Base-by-base conservation (phyloP, 2,113 vertebrate genomes). In the Plectropomus leopardus region DNA sequence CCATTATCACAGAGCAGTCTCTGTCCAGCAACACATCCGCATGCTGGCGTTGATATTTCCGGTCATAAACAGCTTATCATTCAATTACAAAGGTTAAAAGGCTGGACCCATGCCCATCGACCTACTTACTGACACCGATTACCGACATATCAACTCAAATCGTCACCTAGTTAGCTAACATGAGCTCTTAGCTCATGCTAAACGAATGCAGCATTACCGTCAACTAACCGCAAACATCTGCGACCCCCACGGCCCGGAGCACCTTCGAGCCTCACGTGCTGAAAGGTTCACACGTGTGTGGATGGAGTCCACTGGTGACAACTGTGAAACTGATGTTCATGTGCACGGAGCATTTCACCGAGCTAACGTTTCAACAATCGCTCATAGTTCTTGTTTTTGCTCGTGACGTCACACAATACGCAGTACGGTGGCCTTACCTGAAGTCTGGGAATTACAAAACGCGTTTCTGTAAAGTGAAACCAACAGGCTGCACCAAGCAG, bases 341-440 rank as follows among this genome's bases (percentile, higher is more conserved):
- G 11, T 26, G 9, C 5, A 19, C 4, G 14, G 3, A n/a, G 0
- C 36, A 6, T 28, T 23, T 5, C 24, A 40, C 28, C 7, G 0
- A n/a, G 23, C 13, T 71, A 66, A 69, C 63, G n/a, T 1, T 10
- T 24, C 0, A 3, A 72, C 55, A 48, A 53, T 19, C 34, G 77
- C 54, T 45, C 23, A 40, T 72, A 34, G 7, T 40, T 6, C 58
- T 87, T 93, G 89, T 92, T 90, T 79, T 92, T 76, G 65, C 65
- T 77, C 21, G 34, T 93, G 86, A 88, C 83, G 85, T 92, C 80
- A 85, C 7, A 0, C 0, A 0, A 1, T 9, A 30, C 67, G 53
- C 7, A 45, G 24, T 89, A 95, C 92, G 92, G 94, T 92, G 87
- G 90, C 92, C 85, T 50, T 19, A 7, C 0, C 0, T 47, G 23